Conservation (phyloP, 2,888 invertebrate species). For the Megastigmus dorsalis region DNA sequence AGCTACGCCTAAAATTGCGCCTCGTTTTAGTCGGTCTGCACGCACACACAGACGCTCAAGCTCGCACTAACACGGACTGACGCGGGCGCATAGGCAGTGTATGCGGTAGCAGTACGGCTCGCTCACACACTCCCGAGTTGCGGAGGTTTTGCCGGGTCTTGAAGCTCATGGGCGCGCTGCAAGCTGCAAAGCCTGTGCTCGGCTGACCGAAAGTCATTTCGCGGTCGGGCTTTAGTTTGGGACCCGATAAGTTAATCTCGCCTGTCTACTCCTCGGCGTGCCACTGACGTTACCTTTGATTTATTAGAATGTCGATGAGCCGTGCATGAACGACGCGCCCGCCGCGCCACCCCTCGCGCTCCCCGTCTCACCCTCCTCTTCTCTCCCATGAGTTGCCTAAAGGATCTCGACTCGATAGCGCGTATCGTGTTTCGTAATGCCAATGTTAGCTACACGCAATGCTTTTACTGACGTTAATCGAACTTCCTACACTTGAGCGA, state of each 20-base stretch:
- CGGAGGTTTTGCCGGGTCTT: conserved; percentile 49
- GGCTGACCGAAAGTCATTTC: conserved; percentile 62
- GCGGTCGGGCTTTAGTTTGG: conserved; percentile 60
- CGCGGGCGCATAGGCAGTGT: not conserved
- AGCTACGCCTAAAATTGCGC: conserved; percentile 17
- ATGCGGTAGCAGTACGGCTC: not conserved
- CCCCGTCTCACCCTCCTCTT: too few relatives aligned
- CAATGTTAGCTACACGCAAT: not conserved
- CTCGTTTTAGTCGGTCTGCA: conserved; percentile 17
- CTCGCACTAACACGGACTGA: not conserved
- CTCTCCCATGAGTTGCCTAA: too few relatives aligned
- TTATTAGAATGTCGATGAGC: conserved; percentile 66
- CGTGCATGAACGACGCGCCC: conserved; percentile 5
- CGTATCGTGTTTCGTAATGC: conserved; percentile 11
- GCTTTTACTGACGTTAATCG: conserved; percentile 22
- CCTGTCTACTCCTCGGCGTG: conserved; percentile 65
- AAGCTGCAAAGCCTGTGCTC: conserved; percentile 56
- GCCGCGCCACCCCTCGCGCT: not conserved
- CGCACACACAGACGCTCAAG: too few relatives aligned
- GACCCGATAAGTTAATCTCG: conserved; percentile 66
- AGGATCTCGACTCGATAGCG: not conserved
- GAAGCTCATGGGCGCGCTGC: conserved; percentile 43
- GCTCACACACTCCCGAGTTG: conserved; percentile 3
- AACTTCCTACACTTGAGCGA: not conserved
- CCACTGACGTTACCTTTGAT: conserved; percentile 64